Evolutionary conservation across 1,140 invertebrate species (phyloP), one percentile per base, ranked within the genome.

Genomic region (Apis dorsata): DNA sequence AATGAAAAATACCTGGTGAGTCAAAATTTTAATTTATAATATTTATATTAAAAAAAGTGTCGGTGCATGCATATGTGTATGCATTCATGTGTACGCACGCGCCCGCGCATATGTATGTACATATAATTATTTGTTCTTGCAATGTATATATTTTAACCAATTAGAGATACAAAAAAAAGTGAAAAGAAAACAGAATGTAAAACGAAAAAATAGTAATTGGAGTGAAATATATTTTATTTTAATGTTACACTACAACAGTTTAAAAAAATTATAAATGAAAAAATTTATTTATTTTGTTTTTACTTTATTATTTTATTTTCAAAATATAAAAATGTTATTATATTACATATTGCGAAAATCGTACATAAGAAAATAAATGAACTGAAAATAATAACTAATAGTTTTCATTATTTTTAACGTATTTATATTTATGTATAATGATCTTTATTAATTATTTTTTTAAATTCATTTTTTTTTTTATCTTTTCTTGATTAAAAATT

Each of bases 1-100:
- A 74, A 81, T 81, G 73, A 77, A 69, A 81, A 77, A 81, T 69
- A 69, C 80, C 53, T 81, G 80, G 80, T 81, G 80, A 81, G 80
- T 81, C 15, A 24, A 77, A 69, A 69, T 17, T 81, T 81, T 69
- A 21, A 51, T 77, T 53, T 44, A 12, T 68, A n/a, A 55, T 63
- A 21, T 57, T 28, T 15, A 68, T 9, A 15, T n/a, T 1, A 51
- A 44, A 28, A 59, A 44, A 44, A 44, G 34, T 44, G 34, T 44
- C 34, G 34, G 5, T 44, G 34, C 34, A 34, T 44, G 2, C 34
- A 34, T 34, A 34, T 34, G 34, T 34, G 34, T 34, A 2, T 44
- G 34, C 34, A 44, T 44, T 44, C 0, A 44, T 44, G 5, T 44
- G 5, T 44, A 4, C 34, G 34, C 34, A 44, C 34, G 34, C 34